Base-by-base conservation (phyloP, 1,140 invertebrate species). In the Philaenus spumarius region DNA sequence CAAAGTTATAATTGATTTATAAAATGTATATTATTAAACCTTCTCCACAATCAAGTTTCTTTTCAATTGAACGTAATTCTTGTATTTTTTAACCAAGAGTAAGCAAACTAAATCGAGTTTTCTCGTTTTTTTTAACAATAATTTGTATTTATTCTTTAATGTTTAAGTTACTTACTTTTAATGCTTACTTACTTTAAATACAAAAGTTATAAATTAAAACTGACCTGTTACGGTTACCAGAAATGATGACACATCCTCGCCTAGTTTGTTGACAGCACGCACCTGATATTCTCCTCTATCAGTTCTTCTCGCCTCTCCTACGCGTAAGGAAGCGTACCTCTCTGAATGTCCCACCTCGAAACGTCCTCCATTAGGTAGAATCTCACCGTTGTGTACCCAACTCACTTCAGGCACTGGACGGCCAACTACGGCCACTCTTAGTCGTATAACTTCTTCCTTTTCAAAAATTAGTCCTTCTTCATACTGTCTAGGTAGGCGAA, bases 371-470 rank as follows among this genome's bases (percentile, higher is more conserved):
- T 77, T 72, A 0, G 72, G 62, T 5, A 90, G 77, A 1, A 78
- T 72, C 65, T 93, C 85, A 14, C 89, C 88, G 66, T 97, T 86
- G 66, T 95, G 89, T 30, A 82, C 81, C 94, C 94, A 98, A 40
- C 83, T 84, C 0, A 93, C 80, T 4, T 75, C 77, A 1, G 94
- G 93, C 35, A 82, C 75, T 5, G 95, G 95, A 67, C 87, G 83
- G 7, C 93, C 95, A 26, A 89, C 90, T 55, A 95, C 83, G 1
- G 90, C 89, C 42, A 95, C 89, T 73, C 93, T 94, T 1, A 98
- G 69, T 50, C 87, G 83, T 26, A 97, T 81, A 2, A 85, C 86
- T 76, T 95, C 91, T 53, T 87, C 89, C 53, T 90, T 86, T 71
- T 94, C 90, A 66, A 92, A 93, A 24, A 93, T 81, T 4, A 93